These are phyloP conservation scores for Habrosyne pyritoides DNA, from an alignment of 2,888 invertebrate genomes.

Conservation along the genomic window DNA sequence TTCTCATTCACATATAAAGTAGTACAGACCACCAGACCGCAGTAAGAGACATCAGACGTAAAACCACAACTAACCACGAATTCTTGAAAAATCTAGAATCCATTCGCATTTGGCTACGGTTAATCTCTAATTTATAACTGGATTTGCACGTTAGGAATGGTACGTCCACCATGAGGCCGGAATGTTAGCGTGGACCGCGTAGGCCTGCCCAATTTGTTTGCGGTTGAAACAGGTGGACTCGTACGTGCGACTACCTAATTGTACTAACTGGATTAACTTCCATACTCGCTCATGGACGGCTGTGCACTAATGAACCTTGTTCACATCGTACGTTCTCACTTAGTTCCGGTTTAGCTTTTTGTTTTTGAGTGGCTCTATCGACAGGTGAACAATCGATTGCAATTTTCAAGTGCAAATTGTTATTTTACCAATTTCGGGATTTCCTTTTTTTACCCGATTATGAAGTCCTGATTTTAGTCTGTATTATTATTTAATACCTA, in stretches of 20 bases:
- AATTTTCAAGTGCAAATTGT: not conserved
- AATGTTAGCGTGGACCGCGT: constrained; percentile 3
- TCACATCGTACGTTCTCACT: constrained; percentile 11
- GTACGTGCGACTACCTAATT: constrained; percentile 38
- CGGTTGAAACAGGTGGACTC: constrained; percentile 41
- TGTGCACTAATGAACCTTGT: constrained; percentile 20
- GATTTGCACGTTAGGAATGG: not conserved
- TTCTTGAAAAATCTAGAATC: not conserved
- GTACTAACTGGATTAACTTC: constrained; percentile 46
- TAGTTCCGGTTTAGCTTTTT: constrained; percentile 6
- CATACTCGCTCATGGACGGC: constrained; percentile 25
- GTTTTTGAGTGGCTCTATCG: constrained; percentile 6
- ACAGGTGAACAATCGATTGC: not conserved
- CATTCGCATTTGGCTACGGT: not conserved
- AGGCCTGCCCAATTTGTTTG: constrained; percentile 44
- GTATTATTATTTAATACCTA: too few relatives aligned
- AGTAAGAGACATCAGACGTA: not conserved
- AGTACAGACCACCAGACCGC: too few relatives aligned
- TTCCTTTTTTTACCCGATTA: too few relatives aligned
- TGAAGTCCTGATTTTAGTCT: too few relatives aligned
- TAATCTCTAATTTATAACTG: constrained; percentile 2
- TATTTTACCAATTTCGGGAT: not conserved
- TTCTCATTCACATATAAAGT: too few relatives aligned
- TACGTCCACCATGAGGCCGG: not conserved
- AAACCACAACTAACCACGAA: not conserved